Evolutionary conservation across 2,888 invertebrate species (phyloP), one percentile per base, ranked within the genome.

Genomic region (Yponomeuta evonymella): DNA sequence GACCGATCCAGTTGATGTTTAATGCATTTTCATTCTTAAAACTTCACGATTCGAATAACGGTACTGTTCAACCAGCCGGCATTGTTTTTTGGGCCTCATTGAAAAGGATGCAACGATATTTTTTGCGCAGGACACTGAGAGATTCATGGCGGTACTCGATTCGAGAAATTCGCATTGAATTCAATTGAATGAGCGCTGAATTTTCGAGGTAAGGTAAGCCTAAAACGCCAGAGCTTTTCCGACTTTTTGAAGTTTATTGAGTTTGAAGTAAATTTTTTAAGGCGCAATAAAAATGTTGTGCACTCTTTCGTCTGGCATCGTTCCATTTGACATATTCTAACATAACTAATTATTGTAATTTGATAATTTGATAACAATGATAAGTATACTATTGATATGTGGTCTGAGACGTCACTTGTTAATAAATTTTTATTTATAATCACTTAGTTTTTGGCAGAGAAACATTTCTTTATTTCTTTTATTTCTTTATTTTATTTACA

Each of bases 101-200:
- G 74, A 77, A 11, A 10, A 30, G 29, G 65, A 11, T 33, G 11
- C 72, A 71, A 58, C 51, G 71, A 70, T 73, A 64, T 74, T 68
- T 51, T 72, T 73, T 72, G 69, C 71, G 70, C 63, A 51, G 69
- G 30, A 66, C 12, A 65, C 65, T 12, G 29, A 65, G 51, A 65
- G 65, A 65, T 65, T 65, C 65, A 65, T 65, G 65, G 29, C 11
- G 33, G 65, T 65, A 65, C 65, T 65, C 12, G 29, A 12, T 65
- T 29, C 29, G 33, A 65, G 33, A 81, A 78, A 81, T 79, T 79
- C 82, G 82, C 84, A 84, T 87, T 87, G 66, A 66, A 43, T 67
- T 67, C 85, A 82, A 85, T 84, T 82, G 79, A 84, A 83, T 84
- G 78, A 8, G 76, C 77, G 79, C 82, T 82, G 78, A 79, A 73